Percentiles rank a stretch among this genome's conserved stretches.
These are phyloP conservation scores for Gulo gulo DNA, from an alignment of 2,113 vertebrate species.

Conservation along the genomic window DNA sequence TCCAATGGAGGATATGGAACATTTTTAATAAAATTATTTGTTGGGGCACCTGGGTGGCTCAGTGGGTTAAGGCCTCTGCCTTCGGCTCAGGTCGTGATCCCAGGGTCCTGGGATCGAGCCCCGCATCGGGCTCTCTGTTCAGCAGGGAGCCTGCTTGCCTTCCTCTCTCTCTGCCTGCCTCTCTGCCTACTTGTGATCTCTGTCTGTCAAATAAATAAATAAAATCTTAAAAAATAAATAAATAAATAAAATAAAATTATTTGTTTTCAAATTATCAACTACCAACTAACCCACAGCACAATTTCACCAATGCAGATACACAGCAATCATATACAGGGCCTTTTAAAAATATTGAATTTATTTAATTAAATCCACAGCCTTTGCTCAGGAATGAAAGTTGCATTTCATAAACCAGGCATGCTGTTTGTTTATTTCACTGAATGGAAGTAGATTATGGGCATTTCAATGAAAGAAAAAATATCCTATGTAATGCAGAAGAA, in stretches of 20 bases:
- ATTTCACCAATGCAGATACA: not conserved
- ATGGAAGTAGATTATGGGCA: not conserved
- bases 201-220: too few relatives aligned
- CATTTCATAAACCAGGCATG: not conserved
- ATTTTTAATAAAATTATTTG: not conserved
- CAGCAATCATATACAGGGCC: not conserved
- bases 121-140: too few relatives aligned
- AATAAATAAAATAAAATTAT: not conserved
- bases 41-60: too few relatives aligned
- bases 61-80: too few relatives aligned
- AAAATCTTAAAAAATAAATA: too few relatives aligned
- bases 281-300: not conserved
- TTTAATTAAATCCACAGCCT: not conserved
- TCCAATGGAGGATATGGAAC: not conserved
- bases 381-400: not conserved
- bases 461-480: conserved; percentile 14
- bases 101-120: too few relatives aligned
- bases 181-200: too few relatives aligned
- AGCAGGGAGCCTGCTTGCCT: too few relatives aligned
- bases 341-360: not conserved
- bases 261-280: not conserved
- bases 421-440: not conserved
- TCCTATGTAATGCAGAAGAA: not conserved
- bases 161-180: too few relatives aligned
- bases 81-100: too few relatives aligned